These are phyloP conservation scores for Pheosia gnoma DNA, from an alignment of 2,888 invertebrate genomes.

Conservation along the genomic window DNA sequence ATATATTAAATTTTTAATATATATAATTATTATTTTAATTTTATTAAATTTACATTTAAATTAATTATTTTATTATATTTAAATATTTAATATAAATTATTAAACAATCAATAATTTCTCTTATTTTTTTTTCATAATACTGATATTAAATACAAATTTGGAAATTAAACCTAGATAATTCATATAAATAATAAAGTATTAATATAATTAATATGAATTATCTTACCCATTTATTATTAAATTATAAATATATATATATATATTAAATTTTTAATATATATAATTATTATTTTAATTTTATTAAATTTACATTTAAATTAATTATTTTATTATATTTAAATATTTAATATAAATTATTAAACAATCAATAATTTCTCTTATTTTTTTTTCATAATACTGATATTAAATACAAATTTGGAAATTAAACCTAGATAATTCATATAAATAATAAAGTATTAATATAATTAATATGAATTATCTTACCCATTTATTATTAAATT, in stretches of 20 bases:
- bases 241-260: conserved; percentile 38
- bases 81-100: conserved; percentile 10
- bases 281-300: conserved; percentile 23
- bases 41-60: conserved; percentile 13
- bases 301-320: conserved; percentile 11
- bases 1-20: conserved; percentile 6
- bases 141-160: conserved; percentile 27
- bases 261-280: conserved; percentile 17
- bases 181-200: conserved; percentile 16
- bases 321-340: conserved; percentile 25
- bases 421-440: conserved; percentile 40
- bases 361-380: conserved; percentile 35
- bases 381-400: conserved; percentile 44
- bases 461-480: conserved; percentile 41
- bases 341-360: conserved; percentile 41
- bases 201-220: conserved; percentile 54
- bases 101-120: conserved; percentile 13
- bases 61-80: conserved; percentile 15
- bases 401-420: conserved; percentile 33
- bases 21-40: conserved; percentile 10
- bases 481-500: conserved; percentile 34
- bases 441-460: conserved; percentile 33
- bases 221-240: conserved; percentile 17
- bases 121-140: conserved; percentile 24
- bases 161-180: conserved; percentile 22